These are phyloP conservation scores for Temnothorax longispinosus DNA, from an alignment of 1,140 invertebrate genomes.

Conservation along the genomic window DNA sequence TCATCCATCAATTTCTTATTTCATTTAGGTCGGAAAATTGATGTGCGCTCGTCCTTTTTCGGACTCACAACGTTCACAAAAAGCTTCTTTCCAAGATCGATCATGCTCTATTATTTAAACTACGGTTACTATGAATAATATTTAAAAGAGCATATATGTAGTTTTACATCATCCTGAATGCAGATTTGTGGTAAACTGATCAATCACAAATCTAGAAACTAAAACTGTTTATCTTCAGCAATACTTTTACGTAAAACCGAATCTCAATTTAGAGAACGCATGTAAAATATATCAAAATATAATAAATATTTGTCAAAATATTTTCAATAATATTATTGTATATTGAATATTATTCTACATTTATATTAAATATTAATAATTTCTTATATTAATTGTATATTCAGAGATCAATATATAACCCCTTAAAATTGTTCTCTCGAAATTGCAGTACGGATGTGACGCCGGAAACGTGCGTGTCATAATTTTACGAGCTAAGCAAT, in stretches of 20 bases:
- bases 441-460: not conserved
- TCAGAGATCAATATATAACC: too few relatives aligned
- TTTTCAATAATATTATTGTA: not conserved
- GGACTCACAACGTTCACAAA: not conserved
- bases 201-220: not conserved
- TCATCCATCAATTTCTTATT: slow-evolving; percentile 62
- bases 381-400: too few relatives aligned
- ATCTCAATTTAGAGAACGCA: not conserved
- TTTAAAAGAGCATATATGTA: not conserved
- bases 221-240: too few relatives aligned
- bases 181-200: not conserved
- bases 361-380: too few relatives aligned
- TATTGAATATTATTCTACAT: too few relatives aligned
- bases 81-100: slow-evolving; percentile 49
- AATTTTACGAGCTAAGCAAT: slow-evolving; percentile 17
- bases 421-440: slow-evolving; percentile 5
- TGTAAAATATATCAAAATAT: not conserved
- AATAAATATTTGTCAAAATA: not conserved
- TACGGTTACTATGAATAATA: slow-evolving; percentile 40
- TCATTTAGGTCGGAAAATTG: slow-evolving; percentile 55
- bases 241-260: not conserved
- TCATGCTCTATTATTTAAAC: slow-evolving; percentile 43
- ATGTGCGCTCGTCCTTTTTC: slow-evolving; percentile 52
- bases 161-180: not conserved
- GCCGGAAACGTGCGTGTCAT: not conserved